phyloP scores from a whole-genome alignment of 2,113 vertebrate genomes.

The Platysteira castanea region DNA sequence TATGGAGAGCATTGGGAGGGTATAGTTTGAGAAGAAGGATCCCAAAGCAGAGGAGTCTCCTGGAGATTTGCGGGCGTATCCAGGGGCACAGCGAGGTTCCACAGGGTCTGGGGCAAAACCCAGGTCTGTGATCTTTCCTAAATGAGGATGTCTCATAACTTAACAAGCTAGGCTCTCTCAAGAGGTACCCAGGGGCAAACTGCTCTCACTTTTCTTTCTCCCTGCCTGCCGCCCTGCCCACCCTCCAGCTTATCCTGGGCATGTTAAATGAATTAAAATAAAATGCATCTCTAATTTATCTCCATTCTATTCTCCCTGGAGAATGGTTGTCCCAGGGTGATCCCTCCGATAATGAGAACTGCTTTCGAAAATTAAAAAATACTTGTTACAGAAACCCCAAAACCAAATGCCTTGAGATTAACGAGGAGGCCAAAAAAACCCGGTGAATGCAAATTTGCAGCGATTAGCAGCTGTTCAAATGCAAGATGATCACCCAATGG shows the following conservation, averaged over 20 bases:
- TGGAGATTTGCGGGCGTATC: background rate
- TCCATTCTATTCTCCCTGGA: conserved; percentile 19
- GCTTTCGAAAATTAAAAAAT: conserved; percentile 24
- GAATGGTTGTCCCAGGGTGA: conserved; percentile 45
- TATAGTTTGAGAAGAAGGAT: background rate
- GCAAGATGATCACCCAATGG: conserved; percentile 52
- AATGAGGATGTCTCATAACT: background rate
- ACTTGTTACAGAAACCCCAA: conserved; percentile 18
- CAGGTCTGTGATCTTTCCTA: conserved; percentile 44
- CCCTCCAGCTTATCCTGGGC: conserved; percentile 33
- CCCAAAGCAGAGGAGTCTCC: background rate
- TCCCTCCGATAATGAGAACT: conserved; percentile 14
- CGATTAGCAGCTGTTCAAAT: conserved; percentile 49
- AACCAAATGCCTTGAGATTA: conserved; percentile 32
- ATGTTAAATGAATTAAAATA: conserved; percentile 42
- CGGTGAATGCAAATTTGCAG: background rate
- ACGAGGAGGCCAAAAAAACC: background rate
- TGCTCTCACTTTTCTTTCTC: conserved; percentile 27
- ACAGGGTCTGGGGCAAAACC: conserved; percentile 8
- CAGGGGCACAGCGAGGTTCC: background rate
- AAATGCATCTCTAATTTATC: conserved; percentile 41
- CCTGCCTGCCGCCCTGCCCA: background rate
- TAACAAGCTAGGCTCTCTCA: background rate
- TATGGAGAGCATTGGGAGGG: background rate
- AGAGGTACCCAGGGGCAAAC: conserved; percentile 5